Evolutionary conservation across 2,888 invertebrate genomes (phyloP).

Genomic region (Nemotelus nigrinus): DNA sequence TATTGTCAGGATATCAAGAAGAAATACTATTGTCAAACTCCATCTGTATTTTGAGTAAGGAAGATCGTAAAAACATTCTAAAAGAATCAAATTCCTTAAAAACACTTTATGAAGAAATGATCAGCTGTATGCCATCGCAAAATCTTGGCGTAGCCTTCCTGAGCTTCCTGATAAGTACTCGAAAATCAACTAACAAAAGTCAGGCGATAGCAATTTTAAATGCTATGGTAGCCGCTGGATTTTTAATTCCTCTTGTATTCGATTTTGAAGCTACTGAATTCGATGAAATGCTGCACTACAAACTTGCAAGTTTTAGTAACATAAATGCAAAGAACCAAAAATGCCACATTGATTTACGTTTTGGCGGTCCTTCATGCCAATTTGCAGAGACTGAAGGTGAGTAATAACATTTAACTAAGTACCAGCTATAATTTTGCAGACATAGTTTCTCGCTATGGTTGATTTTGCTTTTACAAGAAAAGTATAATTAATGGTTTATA

Average conservation of each 20-base stretch:
- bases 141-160: constrained; percentile 62
- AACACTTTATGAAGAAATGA: constrained; percentile 63
- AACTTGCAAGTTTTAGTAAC: constrained; percentile 56
- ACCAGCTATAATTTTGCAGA: too few species aligned
- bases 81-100: constrained; percentile 65
- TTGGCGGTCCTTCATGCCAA: too few species aligned
- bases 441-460: too few species aligned
- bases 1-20: constrained; percentile 80
- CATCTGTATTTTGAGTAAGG: constrained; percentile 57
- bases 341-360: too few species aligned
- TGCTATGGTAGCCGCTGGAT: constrained; percentile 65
- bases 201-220: constrained; percentile 64
- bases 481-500: too few species aligned
- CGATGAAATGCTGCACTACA: constrained; percentile 62
- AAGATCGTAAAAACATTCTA: constrained; percentile 64
- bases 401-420: too few species aligned
- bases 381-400: too few species aligned
- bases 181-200: constrained; percentile 63
- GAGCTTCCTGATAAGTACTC: constrained; percentile 61
- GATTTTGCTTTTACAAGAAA: too few species aligned
- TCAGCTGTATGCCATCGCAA: constrained; percentile 58
- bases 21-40: constrained; percentile 66
- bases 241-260: constrained; percentile 62
- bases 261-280: constrained; percentile 62
- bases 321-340: too few species aligned